Evolutionary conservation across 2,888 invertebrate species (phyloP).

Genomic region (Nomada fucata): DNA sequence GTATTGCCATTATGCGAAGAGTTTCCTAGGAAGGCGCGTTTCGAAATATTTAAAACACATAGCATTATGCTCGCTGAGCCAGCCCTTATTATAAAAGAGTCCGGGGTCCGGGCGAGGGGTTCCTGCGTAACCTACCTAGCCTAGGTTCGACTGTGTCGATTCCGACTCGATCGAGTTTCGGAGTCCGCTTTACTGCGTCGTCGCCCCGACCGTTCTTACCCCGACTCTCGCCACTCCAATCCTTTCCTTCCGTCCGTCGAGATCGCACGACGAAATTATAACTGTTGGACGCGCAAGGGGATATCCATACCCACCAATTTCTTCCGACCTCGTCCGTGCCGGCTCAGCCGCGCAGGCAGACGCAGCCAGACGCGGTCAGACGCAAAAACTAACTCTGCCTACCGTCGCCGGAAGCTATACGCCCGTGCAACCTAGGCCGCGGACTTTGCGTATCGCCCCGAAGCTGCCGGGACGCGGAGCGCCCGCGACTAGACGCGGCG

Average conservation of each 20-base stretch:
- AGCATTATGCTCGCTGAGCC: slow-evolving; percentile 76
- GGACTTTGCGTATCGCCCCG: not conserved
- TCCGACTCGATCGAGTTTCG: slow-evolving; percentile 6
- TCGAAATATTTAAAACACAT: slow-evolving; percentile 83
- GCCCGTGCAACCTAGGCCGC: not conserved
- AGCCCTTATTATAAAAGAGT: slow-evolving; percentile 74
- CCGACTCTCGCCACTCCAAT: not conserved
- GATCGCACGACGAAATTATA: slow-evolving; percentile 57
- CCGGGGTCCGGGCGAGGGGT: slow-evolving; percentile 63
- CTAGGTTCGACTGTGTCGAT: slow-evolving; percentile 2
- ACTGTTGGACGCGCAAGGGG: slow-evolving; percentile 38
- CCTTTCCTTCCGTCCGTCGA: slow-evolving; percentile 33
- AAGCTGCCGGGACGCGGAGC: slow-evolving; percentile 4
- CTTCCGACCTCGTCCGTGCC: slow-evolving; percentile 61
- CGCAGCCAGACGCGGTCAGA: slow-evolving; percentile 15
- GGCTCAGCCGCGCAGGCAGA: slow-evolving; percentile 9
- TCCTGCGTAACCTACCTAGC: slow-evolving; percentile 54
- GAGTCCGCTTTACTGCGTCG: not conserved
- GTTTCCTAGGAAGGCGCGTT: slow-evolving; percentile 83
- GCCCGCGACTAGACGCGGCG: slow-evolving; percentile 29
- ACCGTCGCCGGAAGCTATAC: slow-evolving; percentile 28
- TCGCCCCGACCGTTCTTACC: not conserved
- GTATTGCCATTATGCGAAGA: slow-evolving; percentile 81
- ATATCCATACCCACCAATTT: slow-evolving; percentile 61
- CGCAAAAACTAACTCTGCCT: slow-evolving; percentile 47